phyloP scores from a whole-genome alignment of 2,888 invertebrate genomes.

The Orgyia antiqua region DNA sequence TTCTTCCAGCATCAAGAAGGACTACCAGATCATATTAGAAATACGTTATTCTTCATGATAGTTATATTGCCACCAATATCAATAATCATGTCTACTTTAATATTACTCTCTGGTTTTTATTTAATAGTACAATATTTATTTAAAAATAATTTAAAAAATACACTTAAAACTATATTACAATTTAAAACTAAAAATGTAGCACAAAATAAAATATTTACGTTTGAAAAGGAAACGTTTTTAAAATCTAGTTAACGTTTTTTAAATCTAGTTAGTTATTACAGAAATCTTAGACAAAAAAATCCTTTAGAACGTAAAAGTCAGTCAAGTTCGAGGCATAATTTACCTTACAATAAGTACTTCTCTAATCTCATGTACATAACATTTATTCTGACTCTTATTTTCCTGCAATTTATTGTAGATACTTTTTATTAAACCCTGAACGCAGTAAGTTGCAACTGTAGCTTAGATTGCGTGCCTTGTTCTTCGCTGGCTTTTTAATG shows the following conservation, averaged over 20 bases:
- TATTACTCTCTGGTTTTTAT: conserved; percentile 44
- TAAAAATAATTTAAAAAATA: conserved; percentile 35
- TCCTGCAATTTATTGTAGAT: no score
- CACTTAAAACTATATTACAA: conserved; percentile 40
- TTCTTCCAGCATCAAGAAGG: conserved; percentile 78
- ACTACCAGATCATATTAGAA: conserved; percentile 67
- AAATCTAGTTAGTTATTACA: no score
- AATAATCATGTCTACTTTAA: conserved; percentile 33
- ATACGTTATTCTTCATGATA: conserved; percentile 67
- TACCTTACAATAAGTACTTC: no score
- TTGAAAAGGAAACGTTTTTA: conserved; percentile 55
- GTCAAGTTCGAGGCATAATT: no score
- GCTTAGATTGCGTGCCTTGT: no score
- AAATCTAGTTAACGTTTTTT: conserved; percentile 27
- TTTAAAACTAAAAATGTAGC: conserved; percentile 50
- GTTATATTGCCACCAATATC: conserved; percentile 72
- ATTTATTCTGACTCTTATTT: no score
- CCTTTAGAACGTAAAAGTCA: no score
- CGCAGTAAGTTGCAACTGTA: no score
- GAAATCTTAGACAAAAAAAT: no score
- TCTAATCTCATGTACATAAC: no score
- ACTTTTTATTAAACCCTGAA: no score
- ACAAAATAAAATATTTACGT: conserved; percentile 49
- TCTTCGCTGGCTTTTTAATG: no score
- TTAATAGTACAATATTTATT: conserved; percentile 48